Percentiles rank a stretch among this genome's conserved stretches.
These are phyloP conservation scores for Sipha maydis DNA, from an alignment of 2,888 invertebrate species.

Conservation along the genomic window DNA sequence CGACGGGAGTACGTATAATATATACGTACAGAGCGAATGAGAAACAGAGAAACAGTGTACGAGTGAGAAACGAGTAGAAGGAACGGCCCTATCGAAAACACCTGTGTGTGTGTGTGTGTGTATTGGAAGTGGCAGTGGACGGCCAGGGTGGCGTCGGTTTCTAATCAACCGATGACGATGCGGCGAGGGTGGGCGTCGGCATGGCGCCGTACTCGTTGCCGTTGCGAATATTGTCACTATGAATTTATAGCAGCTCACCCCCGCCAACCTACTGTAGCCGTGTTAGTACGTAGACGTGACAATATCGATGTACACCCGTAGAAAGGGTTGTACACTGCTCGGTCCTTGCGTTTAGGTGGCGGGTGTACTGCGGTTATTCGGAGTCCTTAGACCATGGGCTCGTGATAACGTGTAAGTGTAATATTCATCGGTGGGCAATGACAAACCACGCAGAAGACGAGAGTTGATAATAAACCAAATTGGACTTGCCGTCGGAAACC, in stretches of 20 bases:
- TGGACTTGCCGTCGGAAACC: too few relatives aligned
- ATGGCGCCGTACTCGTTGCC: slow-evolving; percentile 21
- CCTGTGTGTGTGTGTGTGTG: neutral
- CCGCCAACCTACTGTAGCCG: too few relatives aligned
- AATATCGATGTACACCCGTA: neutral
- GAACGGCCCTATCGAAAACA: neutral
- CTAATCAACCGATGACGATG: slow-evolving; percentile 43
- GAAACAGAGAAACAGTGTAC: too few relatives aligned
- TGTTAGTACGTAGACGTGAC: neutral
- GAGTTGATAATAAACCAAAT: too few relatives aligned
- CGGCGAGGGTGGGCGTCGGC: slow-evolving; percentile 49
- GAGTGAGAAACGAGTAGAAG: neutral
- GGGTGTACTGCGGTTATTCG: neutral
- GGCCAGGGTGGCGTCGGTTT: slow-evolving; percentile 6
- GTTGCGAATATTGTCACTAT: slow-evolving; percentile 17
- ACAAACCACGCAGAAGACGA: too few relatives aligned
- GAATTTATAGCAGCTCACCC: slow-evolving; percentile 34
- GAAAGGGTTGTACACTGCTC: neutral
- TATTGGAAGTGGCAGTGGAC: neutral
- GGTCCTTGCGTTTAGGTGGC: neutral
- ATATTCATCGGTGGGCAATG: too few relatives aligned
- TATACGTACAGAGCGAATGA: too few relatives aligned
- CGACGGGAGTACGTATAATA: too few relatives aligned
- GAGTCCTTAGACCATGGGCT: too few relatives aligned
- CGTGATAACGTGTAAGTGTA: too few relatives aligned